Evolutionary conservation across 2,797 vertebrate species (phyloP).

Genomic region (Muraenolepis orangiensis): DNA sequence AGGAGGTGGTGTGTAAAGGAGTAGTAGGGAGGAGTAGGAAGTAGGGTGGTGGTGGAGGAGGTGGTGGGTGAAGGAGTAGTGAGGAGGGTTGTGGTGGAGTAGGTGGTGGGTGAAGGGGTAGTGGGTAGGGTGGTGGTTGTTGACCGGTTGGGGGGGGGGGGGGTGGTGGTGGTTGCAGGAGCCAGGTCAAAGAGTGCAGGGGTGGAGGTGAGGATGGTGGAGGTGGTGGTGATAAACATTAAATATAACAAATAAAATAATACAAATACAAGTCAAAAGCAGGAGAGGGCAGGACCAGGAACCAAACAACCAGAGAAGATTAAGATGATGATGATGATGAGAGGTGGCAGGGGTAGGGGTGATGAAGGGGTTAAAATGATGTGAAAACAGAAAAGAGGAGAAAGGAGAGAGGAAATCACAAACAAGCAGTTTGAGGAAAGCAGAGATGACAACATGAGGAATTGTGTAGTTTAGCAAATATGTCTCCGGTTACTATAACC

Average conservation of each 20-base stretch:
- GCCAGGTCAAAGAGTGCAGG: no score
- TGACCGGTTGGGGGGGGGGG: no score
- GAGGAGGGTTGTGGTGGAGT: slow-evolving; percentile 5
- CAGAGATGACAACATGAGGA: no score
- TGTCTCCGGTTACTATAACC: no score
- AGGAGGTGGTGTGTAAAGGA: no score
- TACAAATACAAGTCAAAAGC: slow-evolving; percentile 1
- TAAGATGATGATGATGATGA: slow-evolving; percentile 35
- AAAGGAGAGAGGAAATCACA: slow-evolving; percentile 26
- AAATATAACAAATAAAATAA: background rate
- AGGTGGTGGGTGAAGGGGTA: background rate
- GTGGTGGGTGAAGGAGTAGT: slow-evolving; percentile 22
- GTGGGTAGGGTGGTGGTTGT: no score
- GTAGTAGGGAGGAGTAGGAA: slow-evolving; percentile 11
- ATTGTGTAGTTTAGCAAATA: no score
- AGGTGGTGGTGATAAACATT: background rate
- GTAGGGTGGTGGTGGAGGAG: slow-evolving; percentile 49
- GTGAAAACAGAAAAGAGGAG: slow-evolving; percentile 36
- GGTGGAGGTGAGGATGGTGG: no score
- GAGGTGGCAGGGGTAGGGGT: slow-evolving; percentile 36
- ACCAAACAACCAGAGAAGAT: slow-evolving; percentile 36
- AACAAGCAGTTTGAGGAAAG: no score
- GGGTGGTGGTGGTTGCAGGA: no score
- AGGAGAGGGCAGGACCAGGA: slow-evolving; percentile 23
- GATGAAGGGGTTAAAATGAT: slow-evolving; percentile 42